phyloP scores from a whole-genome alignment of 2,888 invertebrate species.

The Rotaria magnacalcarata region DNA sequence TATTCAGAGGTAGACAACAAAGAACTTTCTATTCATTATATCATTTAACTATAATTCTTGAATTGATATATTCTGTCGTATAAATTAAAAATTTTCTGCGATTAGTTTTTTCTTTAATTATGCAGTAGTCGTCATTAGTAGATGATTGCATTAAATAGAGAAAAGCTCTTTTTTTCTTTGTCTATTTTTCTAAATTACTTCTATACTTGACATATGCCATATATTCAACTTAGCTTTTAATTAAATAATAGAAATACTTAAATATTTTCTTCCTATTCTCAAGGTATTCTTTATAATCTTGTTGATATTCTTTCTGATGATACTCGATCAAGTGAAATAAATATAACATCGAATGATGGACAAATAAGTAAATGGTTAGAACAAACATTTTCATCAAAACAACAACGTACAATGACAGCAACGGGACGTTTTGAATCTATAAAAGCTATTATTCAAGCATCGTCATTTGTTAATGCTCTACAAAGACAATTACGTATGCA shows the following conservation, averaged over 20 bases:
- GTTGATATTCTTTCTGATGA: background rate
- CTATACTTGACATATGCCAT: background rate
- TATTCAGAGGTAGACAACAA: too few species aligned
- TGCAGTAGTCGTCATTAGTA: too few species aligned
- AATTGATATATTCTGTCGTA: too few species aligned
- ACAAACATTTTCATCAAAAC: constrained; percentile 4
- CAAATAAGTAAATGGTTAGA: constrained; percentile 1
- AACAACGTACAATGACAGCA: background rate
- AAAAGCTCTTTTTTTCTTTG: too few species aligned
- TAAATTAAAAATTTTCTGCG: too few species aligned
- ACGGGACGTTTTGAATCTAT: background rate
- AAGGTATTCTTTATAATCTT: constrained; percentile 12
- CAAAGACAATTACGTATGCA: background rate
- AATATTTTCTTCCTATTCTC: background rate
- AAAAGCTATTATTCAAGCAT: constrained; percentile 16
- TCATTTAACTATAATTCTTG: too few species aligned
- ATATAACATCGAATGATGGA: constrained; percentile 15
- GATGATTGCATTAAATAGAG: too few species aligned
- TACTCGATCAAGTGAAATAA: constrained; percentile 5
- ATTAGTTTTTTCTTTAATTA: too few species aligned
- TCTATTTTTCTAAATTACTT: background rate
- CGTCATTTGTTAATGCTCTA: constrained; percentile 5
- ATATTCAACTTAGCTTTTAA: background rate
- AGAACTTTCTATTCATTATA: too few species aligned
- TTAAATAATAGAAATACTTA: background rate